Percentiles rank a stretch among this genome's conserved stretches.
These are phyloP conservation scores for Drosophila nigromelanica DNA, from an alignment of 1,140 invertebrate species.

Conservation along the genomic window DNA sequence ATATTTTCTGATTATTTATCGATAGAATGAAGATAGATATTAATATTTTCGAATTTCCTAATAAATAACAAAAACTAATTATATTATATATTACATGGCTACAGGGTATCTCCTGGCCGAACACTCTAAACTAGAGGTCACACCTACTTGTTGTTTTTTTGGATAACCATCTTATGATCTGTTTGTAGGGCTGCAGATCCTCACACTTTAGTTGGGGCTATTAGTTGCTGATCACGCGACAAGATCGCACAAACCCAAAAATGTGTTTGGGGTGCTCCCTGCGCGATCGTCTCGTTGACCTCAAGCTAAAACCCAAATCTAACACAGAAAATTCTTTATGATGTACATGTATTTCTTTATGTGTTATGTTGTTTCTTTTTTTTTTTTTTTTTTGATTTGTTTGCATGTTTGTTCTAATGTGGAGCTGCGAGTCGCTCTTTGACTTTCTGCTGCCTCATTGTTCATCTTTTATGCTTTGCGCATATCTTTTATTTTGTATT, in stretches of 20 bases:
- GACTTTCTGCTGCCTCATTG: constrained; percentile 73
- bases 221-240: constrained; percentile 61
- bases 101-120: neutral
- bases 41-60: too few relatives aligned
- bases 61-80: too few relatives aligned
- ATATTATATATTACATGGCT: neutral
- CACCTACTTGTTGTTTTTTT: neutral
- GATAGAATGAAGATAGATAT: too few relatives aligned
- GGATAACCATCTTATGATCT: constrained; percentile 24
- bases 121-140: neutral
- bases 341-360: constrained; percentile 20
- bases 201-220: constrained; percentile 41
- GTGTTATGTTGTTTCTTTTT: constrained; percentile 6
- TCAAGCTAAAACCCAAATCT: constrained; percentile 3
- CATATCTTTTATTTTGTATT: constrained; percentile 38
- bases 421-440: constrained; percentile 1
- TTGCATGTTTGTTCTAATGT: constrained; percentile 58
- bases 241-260: constrained; percentile 48
- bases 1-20: too few relatives aligned
- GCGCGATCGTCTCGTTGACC: constrained; percentile 1
- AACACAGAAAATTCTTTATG: constrained; percentile 13
- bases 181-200: constrained; percentile 2
- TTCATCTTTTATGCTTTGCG: constrained; percentile 69
- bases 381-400: constrained; percentile 12
- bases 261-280: constrained; percentile 1